phyloP scores from a whole-genome alignment of 2,888 invertebrate species.

The Eumacrocentrus americanus region DNA sequence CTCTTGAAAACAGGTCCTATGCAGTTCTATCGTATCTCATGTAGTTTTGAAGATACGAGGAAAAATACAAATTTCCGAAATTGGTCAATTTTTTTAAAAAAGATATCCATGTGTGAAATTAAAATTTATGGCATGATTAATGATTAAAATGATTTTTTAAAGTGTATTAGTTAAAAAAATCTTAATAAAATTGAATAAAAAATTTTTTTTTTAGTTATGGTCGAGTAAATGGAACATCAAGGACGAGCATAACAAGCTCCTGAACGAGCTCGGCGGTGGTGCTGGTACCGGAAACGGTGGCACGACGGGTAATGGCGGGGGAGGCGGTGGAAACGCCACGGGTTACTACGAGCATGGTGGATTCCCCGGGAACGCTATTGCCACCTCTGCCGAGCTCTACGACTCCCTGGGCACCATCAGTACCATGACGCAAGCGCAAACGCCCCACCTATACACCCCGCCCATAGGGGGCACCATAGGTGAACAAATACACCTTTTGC shows the following conservation, averaged over 20 bases:
- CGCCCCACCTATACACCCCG: conserved; percentile 77
- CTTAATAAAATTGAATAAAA: not conserved
- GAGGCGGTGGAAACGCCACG: conserved; percentile 60
- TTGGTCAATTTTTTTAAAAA: no score
- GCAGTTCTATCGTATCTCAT: no score
- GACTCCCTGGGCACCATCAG: conserved; percentile 75
- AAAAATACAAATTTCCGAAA: no score
- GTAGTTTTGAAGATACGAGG: no score
- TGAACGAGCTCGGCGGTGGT: conserved; percentile 78
- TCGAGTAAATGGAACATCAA: conserved; percentile 91
- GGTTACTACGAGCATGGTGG: conserved; percentile 61
- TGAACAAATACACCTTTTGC: conserved; percentile 52
- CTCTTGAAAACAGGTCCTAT: no score
- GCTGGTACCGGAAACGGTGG: conserved; percentile 61
- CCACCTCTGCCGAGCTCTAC: conserved; percentile 69
- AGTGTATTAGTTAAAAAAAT: conserved; percentile 8
- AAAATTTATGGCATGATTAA: no score
- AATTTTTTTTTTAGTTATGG: conserved; percentile 68
- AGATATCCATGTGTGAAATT: no score
- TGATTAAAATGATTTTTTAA: conserved; percentile 9
- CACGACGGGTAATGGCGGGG: conserved; percentile 52
- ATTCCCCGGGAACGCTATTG: conserved; percentile 60
- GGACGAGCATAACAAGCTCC: conserved; percentile 87
- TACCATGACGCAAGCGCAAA: conserved; percentile 76
- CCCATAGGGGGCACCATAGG: conserved; percentile 75